These are phyloP conservation scores for Eupeodes corollae DNA, from an alignment of 1,140 invertebrate species.

Conservation along the genomic window DNA sequence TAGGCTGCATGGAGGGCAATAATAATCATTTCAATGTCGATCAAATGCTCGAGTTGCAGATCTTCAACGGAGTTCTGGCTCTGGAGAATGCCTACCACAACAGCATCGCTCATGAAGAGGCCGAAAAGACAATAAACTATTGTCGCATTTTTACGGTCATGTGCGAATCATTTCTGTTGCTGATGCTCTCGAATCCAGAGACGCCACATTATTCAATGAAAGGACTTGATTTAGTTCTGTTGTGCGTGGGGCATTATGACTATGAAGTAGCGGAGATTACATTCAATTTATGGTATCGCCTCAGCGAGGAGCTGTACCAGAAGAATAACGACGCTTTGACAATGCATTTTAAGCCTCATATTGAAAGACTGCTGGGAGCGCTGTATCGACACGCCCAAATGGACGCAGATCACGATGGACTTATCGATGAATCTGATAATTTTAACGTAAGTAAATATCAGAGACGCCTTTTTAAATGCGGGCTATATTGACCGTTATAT, in stretches of 20 bases:
- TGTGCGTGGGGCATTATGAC: constrained; percentile 92
- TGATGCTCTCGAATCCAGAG: constrained; percentile 54
- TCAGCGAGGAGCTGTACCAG: constrained; percentile 90
- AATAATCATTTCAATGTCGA: constrained; percentile 42
- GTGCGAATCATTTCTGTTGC: constrained; percentile 79
- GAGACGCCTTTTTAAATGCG: neutral
- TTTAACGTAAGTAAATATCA: constrained; percentile 45
- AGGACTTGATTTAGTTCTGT: constrained; percentile 77
- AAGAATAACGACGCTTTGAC: constrained; percentile 70
- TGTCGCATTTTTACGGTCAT: constrained; percentile 91
- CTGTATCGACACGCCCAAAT: constrained; percentile 81
- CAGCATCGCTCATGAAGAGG: constrained; percentile 85
- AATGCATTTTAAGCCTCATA: constrained; percentile 73
- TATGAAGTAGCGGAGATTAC: constrained; percentile 97
- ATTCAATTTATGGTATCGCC: constrained; percentile 92
- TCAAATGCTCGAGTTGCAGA: constrained; percentile 53
- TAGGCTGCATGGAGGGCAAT: constrained; percentile 67
- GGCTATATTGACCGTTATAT: no score
- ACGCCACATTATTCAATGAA: constrained; percentile 70
- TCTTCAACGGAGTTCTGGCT: constrained; percentile 70
- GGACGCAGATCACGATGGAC: constrained; percentile 78
- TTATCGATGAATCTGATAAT: constrained; percentile 82
- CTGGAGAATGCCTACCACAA: constrained; percentile 81
- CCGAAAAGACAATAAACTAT: constrained; percentile 83
- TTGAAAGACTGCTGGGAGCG: constrained; percentile 76